These are phyloP conservation scores for Diglossa brunneiventris DNA, from an alignment of 2,113 vertebrate genomes.

Conservation along the genomic window DNA sequence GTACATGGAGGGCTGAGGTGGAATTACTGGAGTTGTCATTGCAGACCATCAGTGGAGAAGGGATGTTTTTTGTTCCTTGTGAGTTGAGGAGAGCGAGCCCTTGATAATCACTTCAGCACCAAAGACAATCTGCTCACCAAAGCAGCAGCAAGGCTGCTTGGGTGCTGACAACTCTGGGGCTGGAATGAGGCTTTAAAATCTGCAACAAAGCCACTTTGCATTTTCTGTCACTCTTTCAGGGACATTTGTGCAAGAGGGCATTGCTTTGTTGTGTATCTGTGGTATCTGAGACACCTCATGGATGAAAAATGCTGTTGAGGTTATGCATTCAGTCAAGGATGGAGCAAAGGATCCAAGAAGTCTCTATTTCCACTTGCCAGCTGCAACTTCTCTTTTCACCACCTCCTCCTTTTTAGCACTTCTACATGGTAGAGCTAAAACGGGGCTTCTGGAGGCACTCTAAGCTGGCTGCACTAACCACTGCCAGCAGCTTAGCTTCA, in stretches of 20 bases:
- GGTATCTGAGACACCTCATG: fast-evolving
- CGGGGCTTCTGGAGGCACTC: not conserved
- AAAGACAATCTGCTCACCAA: not conserved
- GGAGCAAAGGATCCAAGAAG: not conserved
- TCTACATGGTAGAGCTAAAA: not conserved
- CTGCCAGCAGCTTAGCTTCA: not conserved
- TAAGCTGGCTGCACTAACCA: not conserved
- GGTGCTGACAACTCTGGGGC: not conserved
- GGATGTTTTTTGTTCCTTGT: not conserved
- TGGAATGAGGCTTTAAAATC: not conserved
- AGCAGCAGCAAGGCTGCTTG: not conserved
- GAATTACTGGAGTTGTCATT: not conserved
- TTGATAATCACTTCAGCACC: fast-evolving
- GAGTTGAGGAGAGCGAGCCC: not conserved
- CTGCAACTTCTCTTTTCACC: not conserved
- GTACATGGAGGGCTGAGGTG: not conserved
- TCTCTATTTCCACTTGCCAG: not conserved
- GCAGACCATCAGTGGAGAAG: not conserved
- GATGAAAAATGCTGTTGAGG: not conserved
- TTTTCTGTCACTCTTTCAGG: not conserved
- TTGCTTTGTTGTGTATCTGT: not conserved
- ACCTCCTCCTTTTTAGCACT: not conserved
- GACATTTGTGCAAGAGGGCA: not conserved
- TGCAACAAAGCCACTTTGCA: not conserved
- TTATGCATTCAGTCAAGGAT: not conserved